Percentiles rank a stretch among this genome's conserved stretches.
These are phyloP conservation scores for Ctenodactylus gundi DNA, from an alignment of 2,113 vertebrate species.

Conservation along the genomic window DNA sequence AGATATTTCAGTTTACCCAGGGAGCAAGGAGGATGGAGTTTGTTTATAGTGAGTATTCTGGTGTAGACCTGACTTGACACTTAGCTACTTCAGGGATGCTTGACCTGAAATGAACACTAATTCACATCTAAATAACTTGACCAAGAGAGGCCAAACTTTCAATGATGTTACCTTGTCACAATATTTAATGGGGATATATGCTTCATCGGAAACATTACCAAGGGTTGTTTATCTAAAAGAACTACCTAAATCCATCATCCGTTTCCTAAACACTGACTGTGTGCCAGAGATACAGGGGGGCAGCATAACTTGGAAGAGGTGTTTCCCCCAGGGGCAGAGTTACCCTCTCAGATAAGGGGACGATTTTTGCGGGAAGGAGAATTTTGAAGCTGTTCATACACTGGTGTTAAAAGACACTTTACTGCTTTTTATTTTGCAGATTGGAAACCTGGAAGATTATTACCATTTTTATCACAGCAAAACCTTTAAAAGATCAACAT, in stretches of 20 bases:
- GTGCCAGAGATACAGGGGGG: not conserved
- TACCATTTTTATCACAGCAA: constrained; percentile 96
- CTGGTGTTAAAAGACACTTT: not conserved
- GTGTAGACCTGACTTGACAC: constrained; percentile 53
- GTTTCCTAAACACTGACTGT: not conserved
- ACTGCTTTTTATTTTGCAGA: constrained; percentile 82
- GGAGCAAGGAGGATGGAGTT: not conserved
- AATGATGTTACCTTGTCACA: not conserved
- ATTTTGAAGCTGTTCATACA: not conserved
- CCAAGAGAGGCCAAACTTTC: not conserved
- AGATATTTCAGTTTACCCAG: constrained; percentile 41
- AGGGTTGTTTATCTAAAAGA: constrained; percentile 1
- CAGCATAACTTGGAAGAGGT: rapidly evolving
- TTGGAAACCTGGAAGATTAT: constrained; percentile 91
- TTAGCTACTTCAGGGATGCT: constrained; percentile 23
- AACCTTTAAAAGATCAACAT: constrained; percentile 90
- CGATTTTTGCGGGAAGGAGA: not conserved
- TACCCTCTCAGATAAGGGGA: not conserved
- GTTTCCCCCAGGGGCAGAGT: not conserved
- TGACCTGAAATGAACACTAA: constrained; percentile 21
- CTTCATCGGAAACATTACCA: not conserved
- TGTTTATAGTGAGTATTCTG: constrained; percentile 58
- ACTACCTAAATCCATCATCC: not conserved
- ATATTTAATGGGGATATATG: not conserved
- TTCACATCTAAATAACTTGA: not conserved